These are phyloP conservation scores for Nephrotoma guestfalica DNA, from an alignment of 2,888 invertebrate species.

Conservation along the genomic window DNA sequence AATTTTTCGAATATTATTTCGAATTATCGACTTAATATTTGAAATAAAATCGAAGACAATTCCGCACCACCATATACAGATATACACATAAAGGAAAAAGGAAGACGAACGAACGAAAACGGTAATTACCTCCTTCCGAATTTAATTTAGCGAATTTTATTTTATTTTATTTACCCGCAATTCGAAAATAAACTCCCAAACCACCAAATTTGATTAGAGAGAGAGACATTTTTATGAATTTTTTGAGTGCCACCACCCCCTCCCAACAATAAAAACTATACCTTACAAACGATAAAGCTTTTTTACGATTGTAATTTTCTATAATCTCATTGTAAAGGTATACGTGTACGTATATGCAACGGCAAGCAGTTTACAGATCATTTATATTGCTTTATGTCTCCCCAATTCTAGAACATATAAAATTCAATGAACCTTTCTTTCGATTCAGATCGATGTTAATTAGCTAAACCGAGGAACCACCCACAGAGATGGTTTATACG, in stretches of 20 bases:
- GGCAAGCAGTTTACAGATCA: neutral
- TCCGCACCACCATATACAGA: too few relatives aligned
- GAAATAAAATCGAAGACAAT: too few relatives aligned
- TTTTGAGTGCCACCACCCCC: neutral
- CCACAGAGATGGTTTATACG: neutral
- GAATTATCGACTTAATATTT: neutral
- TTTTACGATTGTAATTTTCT: neutral
- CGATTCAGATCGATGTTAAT: neutral
- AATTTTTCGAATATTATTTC: neutral
- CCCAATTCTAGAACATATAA: neutral
- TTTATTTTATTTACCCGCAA: neutral
- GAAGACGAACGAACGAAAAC: neutral
- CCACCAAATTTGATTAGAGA: neutral
- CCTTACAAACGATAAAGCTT: neutral
- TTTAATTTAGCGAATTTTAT: neutral
- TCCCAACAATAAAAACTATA: neutral
- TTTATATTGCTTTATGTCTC: neutral
- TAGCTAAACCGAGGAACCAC: neutral
- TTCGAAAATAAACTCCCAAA: neutral
- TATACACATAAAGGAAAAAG: too few relatives aligned
- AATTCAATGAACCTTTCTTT: neutral
- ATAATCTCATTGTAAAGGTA: neutral
- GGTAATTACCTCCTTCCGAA: neutral
- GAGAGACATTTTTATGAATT: neutral
- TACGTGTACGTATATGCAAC: too few relatives aligned